These are phyloP conservation scores for Pardosa pseudoannulata DNA, from an alignment of 2,888 invertebrate species.

Conservation along the genomic window DNA sequence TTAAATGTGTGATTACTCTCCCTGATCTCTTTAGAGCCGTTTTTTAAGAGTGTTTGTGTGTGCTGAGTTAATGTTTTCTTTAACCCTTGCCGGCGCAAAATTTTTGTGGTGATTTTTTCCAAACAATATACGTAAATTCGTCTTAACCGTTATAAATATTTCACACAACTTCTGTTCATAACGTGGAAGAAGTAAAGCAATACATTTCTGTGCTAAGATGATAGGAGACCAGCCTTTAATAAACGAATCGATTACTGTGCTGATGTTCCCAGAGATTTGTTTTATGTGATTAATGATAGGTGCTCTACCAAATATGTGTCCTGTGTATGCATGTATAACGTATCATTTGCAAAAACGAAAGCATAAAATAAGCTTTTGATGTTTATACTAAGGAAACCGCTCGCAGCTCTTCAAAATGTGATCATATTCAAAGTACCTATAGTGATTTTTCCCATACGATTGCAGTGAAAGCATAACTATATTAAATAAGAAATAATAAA, in stretches of 20 bases:
- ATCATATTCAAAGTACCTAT: slow-evolving; percentile 1
- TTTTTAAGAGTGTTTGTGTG: slow-evolving; percentile 9
- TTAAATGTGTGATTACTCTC: slow-evolving; percentile 32
- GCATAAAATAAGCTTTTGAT: background rate
- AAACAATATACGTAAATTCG: no score
- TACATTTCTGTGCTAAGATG: background rate
- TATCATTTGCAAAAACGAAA: no score
- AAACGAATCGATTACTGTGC: background rate
- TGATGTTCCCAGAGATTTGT: background rate
- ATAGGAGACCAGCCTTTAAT: background rate
- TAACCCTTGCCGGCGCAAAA: background rate
- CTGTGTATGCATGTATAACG: background rate
- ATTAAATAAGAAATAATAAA: no score
- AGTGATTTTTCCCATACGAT: no score
- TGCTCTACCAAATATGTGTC: background rate
- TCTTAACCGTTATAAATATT: no score
- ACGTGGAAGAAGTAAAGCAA: background rate
- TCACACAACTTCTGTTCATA: no score
- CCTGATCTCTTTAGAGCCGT: background rate
- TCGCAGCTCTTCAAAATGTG: background rate
- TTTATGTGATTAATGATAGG: background rate
- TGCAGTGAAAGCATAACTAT: no score
- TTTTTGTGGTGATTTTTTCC: background rate
- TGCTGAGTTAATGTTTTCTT: slow-evolving; percentile 11
- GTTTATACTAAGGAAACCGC: background rate